Conservation (phyloP, 1,140 invertebrate species). For the Drosophila lacteicornis region DNA sequence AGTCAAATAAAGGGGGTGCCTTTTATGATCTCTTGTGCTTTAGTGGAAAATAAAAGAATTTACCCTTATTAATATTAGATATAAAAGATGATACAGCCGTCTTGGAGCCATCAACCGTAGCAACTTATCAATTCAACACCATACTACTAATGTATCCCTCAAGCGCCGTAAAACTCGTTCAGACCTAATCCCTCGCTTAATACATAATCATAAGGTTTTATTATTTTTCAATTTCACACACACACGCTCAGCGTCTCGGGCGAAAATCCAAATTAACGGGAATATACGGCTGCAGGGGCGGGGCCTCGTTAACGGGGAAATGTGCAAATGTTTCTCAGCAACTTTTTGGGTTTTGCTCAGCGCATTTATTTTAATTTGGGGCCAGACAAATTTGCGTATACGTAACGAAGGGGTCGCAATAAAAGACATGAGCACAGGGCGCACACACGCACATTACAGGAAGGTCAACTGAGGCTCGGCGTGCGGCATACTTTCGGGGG, state of each 20-base stretch:
- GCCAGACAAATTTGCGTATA: conserved; percentile 64
- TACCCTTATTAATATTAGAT: not conserved
- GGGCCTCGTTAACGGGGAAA: conserved; percentile 19
- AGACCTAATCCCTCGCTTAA: not conserved
- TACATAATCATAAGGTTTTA: conserved; percentile 25
- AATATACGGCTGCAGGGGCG: conserved; percentile 36
- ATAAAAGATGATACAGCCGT: not conserved
- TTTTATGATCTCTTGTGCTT: not conserved
- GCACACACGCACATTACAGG: conserved; percentile 2
- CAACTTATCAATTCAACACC: not conserved
- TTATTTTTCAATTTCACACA: conserved; percentile 44
- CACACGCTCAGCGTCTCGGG: conserved; percentile 1
- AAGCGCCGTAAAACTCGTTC: not conserved
- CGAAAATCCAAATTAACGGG: conserved; percentile 36
- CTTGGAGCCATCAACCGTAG: not conserved
- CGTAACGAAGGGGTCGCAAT: conserved; percentile 56
- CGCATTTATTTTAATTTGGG: conserved; percentile 72
- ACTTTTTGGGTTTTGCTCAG: conserved; percentile 43
- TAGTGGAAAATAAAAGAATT: not conserved
- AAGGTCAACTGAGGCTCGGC: conserved; percentile 33
- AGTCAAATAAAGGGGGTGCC: not conserved
- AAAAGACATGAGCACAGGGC: conserved; percentile 35
- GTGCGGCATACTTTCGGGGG: conserved; percentile 50
- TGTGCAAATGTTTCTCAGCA: conserved; percentile 40
- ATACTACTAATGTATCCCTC: not conserved